phyloP scores from a whole-genome alignment of 2,797 vertebrate genomes.

The Halcyon badia region DNA sequence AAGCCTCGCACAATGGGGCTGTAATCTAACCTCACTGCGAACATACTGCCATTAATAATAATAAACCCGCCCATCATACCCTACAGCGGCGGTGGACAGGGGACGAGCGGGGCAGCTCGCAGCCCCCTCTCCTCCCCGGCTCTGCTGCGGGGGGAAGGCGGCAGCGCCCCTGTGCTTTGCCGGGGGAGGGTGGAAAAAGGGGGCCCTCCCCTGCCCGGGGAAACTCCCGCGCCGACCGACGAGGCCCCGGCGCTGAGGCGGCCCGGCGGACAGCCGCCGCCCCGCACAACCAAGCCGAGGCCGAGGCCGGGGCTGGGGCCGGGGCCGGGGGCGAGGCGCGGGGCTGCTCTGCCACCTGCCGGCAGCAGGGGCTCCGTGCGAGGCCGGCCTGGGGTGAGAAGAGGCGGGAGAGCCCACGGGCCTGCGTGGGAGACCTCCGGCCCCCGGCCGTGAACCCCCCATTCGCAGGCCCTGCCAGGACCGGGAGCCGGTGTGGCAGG shows the following conservation, averaged over 20 bases:
- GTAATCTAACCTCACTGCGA: constrained; percentile 39
- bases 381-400: not conserved
- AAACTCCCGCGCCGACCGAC: not conserved
- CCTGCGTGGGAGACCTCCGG: not conserved
- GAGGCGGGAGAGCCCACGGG: not conserved
- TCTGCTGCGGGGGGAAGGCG: not conserved
- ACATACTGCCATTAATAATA: constrained; percentile 39
- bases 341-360: constrained; percentile 71
- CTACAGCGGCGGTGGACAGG: not conserved
- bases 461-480: too few relatives aligned
- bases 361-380: not conserved
- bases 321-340: not conserved
- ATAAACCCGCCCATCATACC: constrained; percentile 35
- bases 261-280: not conserved
- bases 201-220: not conserved
- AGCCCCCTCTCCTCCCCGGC: not conserved
- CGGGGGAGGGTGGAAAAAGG: not conserved
- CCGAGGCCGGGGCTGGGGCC: not conserved
- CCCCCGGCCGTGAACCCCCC: not conserved
- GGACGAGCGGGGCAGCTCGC: not conserved
- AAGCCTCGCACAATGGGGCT: constrained; percentile 38
- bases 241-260: too few relatives aligned
- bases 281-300: not conserved
- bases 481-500: too few relatives aligned
- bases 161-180: not conserved